These are phyloP conservation scores for Diorhabda carinulata DNA, from an alignment of 1,140 invertebrate genomes.

Conservation along the genomic window DNA sequence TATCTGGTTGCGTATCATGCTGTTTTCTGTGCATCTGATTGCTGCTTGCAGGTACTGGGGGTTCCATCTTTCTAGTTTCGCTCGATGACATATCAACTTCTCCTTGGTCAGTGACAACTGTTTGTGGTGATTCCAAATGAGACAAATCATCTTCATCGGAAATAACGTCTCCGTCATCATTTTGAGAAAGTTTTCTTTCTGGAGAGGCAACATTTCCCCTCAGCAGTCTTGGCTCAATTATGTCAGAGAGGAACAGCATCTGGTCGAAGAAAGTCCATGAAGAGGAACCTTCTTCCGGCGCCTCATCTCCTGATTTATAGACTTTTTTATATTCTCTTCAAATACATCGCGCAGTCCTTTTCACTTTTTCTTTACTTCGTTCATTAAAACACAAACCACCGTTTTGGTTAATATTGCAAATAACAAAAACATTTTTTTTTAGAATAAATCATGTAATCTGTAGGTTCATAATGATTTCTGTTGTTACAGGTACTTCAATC, in stretches of 20 bases:
- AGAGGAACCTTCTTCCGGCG: neutral
- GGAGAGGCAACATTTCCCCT: neutral
- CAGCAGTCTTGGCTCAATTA: neutral
- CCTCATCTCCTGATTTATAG: neutral
- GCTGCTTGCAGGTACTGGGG: neutral
- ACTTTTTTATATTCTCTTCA: neutral
- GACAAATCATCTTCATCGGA: neutral
- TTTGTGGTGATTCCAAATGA: slow-evolving; percentile 5
- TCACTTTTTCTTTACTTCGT: slow-evolving; percentile 4
- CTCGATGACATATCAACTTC: neutral
- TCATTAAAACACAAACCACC: neutral
- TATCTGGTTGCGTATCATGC: neutral
- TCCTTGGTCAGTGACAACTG: slow-evolving; percentile 10
- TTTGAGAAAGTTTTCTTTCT: neutral
- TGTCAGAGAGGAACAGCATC: neutral
- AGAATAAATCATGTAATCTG: slow-evolving; percentile 1
- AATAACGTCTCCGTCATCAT: neutral
- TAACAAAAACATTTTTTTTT: neutral
- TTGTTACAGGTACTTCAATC: neutral
- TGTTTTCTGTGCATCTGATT: neutral
- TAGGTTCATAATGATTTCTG: neutral
- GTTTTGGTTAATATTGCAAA: neutral
- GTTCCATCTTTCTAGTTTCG: neutral
- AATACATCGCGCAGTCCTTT: neutral
- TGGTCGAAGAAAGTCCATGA: neutral